Evolutionary conservation across 2,797 vertebrate species (phyloP), one percentile per base, ranked within the genome.

Genomic region (Simalia tracyae): DNA sequence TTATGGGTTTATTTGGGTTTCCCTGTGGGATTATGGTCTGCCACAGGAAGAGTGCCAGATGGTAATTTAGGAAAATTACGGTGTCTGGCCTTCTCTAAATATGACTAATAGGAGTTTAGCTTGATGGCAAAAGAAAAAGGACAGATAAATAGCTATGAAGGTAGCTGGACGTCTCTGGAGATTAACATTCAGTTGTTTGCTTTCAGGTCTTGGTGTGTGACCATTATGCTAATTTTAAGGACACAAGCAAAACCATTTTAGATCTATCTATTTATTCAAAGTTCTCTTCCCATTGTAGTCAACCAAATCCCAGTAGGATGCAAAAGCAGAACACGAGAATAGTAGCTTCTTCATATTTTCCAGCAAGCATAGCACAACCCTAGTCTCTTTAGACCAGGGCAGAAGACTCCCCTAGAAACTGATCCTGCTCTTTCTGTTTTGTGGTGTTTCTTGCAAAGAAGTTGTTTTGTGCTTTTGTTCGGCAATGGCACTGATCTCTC

Each of bases 11-110:
- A 64, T 92, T 85, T 89, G 54, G 81, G 87, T 68, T 92, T 63
- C 50, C 76, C 14, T 46, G 91, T 85, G 91, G 91, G 81, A 92
- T 92, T 68, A 68, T 50, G 87, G 76, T 92, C 76, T 89, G 61
- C 72, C 61, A 46, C n/a, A 88, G 31, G 36, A 89, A 92, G 76
- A 68, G 88, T 89, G 87, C 87, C 88, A 86, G 46, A 36, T 86
- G 63, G 36, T 66, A 86, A 89, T 92, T 92, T 89, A 86, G 91
- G 61, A 66, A 89, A 89, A 92, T 92, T 76, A 89, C 2, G 26
- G 81, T n/a, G 76, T 60, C 84, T 61, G 84, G 57, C 88, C 84
- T 42, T 92, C 88, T 89, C 56, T 86, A 76, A 90, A 86, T 72
- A 76, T 86, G 88, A 46, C 36, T 66, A 54, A 31, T 28, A 50